Base-by-base conservation (phyloP, 2,797 vertebrate genomes). In the Mormyrops boulengeri region DNA sequence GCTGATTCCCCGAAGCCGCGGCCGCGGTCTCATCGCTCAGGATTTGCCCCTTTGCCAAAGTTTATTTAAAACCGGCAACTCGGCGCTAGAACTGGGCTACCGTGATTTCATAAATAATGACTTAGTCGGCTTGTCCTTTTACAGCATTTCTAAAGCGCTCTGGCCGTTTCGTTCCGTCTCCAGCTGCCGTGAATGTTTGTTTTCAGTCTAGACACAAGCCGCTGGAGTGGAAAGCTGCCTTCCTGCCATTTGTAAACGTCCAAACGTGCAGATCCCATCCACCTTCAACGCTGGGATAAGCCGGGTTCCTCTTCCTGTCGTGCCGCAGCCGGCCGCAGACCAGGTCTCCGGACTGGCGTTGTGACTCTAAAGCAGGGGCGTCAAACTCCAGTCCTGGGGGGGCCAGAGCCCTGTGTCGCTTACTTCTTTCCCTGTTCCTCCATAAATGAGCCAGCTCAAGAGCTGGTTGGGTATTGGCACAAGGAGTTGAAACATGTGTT, bases 131-230 rank as follows among this genome's bases (percentile, higher is more conserved):
- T 9, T 2, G 50, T 4, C 50, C 77, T 55, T 52, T 22, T 38
- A 69, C 55, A 77, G 41, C 47, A 49, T 57, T 34, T 44, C 38
- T 89, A 26, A n/a, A 62, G 62, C 66, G 53, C 30, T 77, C 44
- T 87, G 60, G 47, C 11, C 44, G 11, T 77, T 87, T 88, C 62
- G 19, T 77, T 66, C 26, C 12, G 50, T 86, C 57, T 89, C 30
- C 57, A 66, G 82, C 57, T 85, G 82, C 89, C 44, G n/a, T 22
- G 55, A 22, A 38, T 85, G 55, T 85, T 89, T 89, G 57, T 89
- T 53, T 89, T 89, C 12, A 77, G 84, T 86, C 89, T 89, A 55
- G 89, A 87, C 85, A 8, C 82, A 69, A 30, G 84, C 89, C 4
- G 89, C 84, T 77, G 57, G 41, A 55, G 85, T 73, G 89, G 89